Conservation (phyloP, 2,113 vertebrate genomes). For the Gallinago paraguaiae region DNA sequence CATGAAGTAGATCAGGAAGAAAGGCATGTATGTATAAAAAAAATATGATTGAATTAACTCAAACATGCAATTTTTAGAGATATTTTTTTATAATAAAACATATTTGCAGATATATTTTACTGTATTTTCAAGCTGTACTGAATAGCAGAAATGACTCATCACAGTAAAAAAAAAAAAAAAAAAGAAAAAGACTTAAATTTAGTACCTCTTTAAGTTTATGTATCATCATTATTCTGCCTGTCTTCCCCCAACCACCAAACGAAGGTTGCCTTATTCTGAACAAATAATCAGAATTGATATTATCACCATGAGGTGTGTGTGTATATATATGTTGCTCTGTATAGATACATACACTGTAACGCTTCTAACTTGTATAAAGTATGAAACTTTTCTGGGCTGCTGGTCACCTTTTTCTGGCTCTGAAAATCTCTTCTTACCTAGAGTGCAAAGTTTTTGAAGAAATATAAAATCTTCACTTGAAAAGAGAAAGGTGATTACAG, state of each 20-base stretch:
- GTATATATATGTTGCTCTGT: not conserved
- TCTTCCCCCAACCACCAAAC: not conserved
- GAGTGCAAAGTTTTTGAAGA: not conserved
- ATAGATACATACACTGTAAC: not conserved
- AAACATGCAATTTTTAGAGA: not conserved
- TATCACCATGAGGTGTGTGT: not conserved
- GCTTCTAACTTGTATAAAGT: not conserved
- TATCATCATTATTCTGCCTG: not conserved
- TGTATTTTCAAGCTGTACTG: not conserved
- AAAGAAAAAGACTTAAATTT: not conserved
- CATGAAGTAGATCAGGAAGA: not conserved
- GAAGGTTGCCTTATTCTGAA: not conserved
- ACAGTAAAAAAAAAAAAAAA: not conserved
- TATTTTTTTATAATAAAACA: not conserved
- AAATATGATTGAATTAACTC: not conserved
- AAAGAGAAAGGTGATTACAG: not conserved
- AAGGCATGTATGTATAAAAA: not conserved
- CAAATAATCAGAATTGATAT: not conserved
- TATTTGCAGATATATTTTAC: not conserved
- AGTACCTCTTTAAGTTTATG: not conserved
- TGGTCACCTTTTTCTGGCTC: not conserved
- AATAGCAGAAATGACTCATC: not conserved
- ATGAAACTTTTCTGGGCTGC: not conserved
- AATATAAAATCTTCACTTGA: not conserved
- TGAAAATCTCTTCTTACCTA: not conserved